These are phyloP conservation scores for Apis dorsata DNA, from an alignment of 1,140 invertebrate genomes.

Conservation along the genomic window DNA sequence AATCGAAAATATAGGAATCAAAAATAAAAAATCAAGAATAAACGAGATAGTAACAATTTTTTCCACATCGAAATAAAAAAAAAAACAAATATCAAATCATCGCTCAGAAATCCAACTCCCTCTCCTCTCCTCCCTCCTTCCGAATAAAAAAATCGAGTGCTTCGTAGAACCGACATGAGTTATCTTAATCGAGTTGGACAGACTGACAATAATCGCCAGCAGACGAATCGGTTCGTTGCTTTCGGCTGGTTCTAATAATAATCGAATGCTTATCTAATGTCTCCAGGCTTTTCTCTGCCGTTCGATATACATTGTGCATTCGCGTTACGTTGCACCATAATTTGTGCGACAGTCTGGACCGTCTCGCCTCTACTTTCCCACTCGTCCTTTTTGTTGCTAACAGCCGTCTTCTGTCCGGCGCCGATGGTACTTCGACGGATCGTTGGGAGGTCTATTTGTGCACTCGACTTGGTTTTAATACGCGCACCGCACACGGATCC, in stretches of 20 bases:
- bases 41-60: neutral
- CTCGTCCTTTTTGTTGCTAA: conserved; percentile 34
- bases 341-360: conserved; percentile 14
- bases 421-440: conserved; percentile 50
- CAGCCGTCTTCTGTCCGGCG: conserved; percentile 33
- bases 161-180: neutral
- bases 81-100: no score
- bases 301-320: conserved; percentile 39
- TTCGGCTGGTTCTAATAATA: conserved; percentile 65
- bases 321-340: conserved; percentile 36
- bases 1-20: no score
- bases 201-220: conserved; percentile 34
- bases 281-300: conserved; percentile 56
- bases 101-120: no score
- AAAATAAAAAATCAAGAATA: no score
- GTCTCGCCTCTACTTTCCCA: neutral
- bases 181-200: conserved; percentile 5
- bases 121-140: no score
- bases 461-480: conserved; percentile 52
- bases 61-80: neutral
- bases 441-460: conserved; percentile 56
- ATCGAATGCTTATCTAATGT: conserved; percentile 49
- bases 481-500: neutral
- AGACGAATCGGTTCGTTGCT: conserved; percentile 38
- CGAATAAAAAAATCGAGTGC: neutral